Evolutionary conservation across 2,797 vertebrate genomes (phyloP), one percentile per base, ranked within the genome.

Genomic region (Typhlichthys eigenmanni): DNA sequence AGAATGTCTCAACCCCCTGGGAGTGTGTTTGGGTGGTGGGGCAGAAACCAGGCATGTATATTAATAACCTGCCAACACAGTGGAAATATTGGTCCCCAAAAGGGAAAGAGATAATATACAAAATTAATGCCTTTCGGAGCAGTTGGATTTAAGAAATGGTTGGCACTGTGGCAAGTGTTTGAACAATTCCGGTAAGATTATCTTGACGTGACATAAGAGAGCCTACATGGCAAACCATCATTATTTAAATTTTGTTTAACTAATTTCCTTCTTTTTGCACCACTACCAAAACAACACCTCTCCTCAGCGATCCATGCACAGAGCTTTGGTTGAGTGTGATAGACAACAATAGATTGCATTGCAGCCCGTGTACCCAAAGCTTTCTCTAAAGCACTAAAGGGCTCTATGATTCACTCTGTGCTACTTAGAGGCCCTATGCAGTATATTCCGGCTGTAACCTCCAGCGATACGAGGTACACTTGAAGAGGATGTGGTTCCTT

Each of bases 311-410:
- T 62, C 34, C 49, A 4, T 45, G 55, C 38, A 11, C 55, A 14
- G 9, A 14, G 2, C 60, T 60, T 64, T 58, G 58, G 55, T 69
- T 86, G 86, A 91, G 78, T 83, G 75, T 84, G 78, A 85, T 51
- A 54, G 87, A 90, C 87, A 82, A 81, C 80, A 76, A 83, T 83
- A 86, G 86, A 89, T 89, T 91, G 87, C 82, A 64, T 76, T 72
- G 79, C 83, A 84, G 81, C 80, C 77, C 71, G 66, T 84, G 81
- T 79, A 86, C 81, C 76, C 82, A 67, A 69, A 69, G 77, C 69
- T 58, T 69, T 84, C 60, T 38, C 34, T 38, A 38, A 38, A 38
- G 34, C 34, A 50, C 66, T 63, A 69, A 80, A 81, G 77, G 75
- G 71, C 72, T 66, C 67, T 66, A 70, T 78, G 78, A 87, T 81